phyloP scores from a whole-genome alignment of 2,797 vertebrate species.

The Dromococcyx pavoninus region DNA sequence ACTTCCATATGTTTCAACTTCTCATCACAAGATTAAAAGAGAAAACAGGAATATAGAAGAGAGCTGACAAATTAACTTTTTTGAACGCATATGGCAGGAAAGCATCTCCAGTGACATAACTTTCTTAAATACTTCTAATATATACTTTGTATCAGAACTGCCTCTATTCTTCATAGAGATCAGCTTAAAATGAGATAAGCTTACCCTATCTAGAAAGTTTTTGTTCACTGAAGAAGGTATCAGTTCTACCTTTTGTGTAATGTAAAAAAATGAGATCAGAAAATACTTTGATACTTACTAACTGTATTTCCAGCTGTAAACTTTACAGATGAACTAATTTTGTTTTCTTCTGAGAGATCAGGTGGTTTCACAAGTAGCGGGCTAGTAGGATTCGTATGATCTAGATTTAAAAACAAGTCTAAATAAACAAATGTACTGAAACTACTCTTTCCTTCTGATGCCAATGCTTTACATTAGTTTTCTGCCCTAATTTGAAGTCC shows the following conservation, averaged over 20 bases:
- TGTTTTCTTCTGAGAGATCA: slow-evolving; percentile 92
- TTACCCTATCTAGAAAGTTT: not conserved
- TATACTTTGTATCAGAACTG: not conserved
- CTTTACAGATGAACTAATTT: slow-evolving; percentile 88
- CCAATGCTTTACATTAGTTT: not conserved
- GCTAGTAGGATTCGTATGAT: slow-evolving; percentile 93
- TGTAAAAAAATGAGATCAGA: not conserved
- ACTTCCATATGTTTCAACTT: not conserved
- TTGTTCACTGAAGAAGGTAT: not conserved
- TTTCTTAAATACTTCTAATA: not conserved
- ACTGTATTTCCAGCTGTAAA: slow-evolving; percentile 89
- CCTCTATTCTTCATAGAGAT: not conserved
- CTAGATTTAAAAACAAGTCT: slow-evolving; percentile 71
- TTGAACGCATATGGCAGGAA: not conserved
- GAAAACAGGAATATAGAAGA: not conserved
- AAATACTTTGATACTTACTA: slow-evolving; percentile 81
- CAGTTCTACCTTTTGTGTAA: not conserved
- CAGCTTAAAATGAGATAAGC: not conserved
- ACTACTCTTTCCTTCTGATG: not conserved
- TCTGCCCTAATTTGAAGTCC: not conserved
- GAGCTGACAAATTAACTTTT: not conserved
- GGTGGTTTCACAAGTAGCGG: slow-evolving; percentile 89
- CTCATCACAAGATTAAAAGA: not conserved
- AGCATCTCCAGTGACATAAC: not conserved
- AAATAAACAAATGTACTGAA: not conserved